Evolutionary conservation across 2,888 invertebrate genomes (phyloP), one percentile per base, ranked within the genome.

Genomic region (Linyphia triangularis): DNA sequence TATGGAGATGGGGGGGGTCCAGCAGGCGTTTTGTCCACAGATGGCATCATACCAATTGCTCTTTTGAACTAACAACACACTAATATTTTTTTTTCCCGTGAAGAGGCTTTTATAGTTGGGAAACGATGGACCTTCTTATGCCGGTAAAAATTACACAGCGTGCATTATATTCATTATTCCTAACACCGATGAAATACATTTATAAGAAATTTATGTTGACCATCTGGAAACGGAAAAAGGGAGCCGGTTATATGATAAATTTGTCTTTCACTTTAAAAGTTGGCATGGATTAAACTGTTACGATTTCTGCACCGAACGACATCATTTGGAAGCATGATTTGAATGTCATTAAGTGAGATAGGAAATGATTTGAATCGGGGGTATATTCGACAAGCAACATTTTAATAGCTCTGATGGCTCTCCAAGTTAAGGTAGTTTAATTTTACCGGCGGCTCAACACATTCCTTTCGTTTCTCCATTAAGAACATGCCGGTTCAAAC

Each of bases 171-270:
- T 57, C 26, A 37, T 63, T 57, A 59, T 37, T 70, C 57, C 13
- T n/a, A 24, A 5, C 24, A 24, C 82, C 82, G 16, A 82, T 70
- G 70, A 70, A 82, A 57, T 70, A 70, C n/a, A 70, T 82, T 77
- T 92, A 92, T 24, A 91, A n/a, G 69, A 91, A 91, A 92, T 85
- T 92, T 90, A 72, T 91, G 91, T 16, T 88, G 70, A 88, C 89
- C 81, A 7, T 91, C 90, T 88, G 90, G 22, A 28, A 89, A 16
- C n/a, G 92, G 24, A 70, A 26, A 26, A 75, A 85, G 67, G 86
- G 89, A 67, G 22, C 73, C 51, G 4, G 73, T 0, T 67, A 30
- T 89, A 73, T 92, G 91, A 84, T 92, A 91, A 1, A 92, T 57
- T 81, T 92, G 92, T 1, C 92, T 91, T 91, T 92, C 91, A 1